These are phyloP conservation scores for Drepana arcuata DNA, from an alignment of 1,140 invertebrate species.

Conservation along the genomic window DNA sequence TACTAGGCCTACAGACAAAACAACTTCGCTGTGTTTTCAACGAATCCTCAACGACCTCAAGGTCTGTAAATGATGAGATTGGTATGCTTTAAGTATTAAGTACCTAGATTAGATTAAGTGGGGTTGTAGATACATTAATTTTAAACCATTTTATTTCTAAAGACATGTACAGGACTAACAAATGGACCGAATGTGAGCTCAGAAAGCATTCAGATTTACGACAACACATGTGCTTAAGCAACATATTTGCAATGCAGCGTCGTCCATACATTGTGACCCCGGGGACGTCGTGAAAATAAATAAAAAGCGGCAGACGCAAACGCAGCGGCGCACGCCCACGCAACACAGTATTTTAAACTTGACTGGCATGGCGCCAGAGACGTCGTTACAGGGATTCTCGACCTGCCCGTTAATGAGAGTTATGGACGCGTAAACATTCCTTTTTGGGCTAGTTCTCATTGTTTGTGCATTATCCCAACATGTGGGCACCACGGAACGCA, in stretches of 20 bases:
- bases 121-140: no score
- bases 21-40: no score
- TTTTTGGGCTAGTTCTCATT: conserved; percentile 29
- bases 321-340: conserved; percentile 18
- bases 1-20: no score
- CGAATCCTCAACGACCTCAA: no score
- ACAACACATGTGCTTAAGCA: neutral
- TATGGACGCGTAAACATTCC: conserved; percentile 47
- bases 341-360: conserved; percentile 31
- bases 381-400: conserved; percentile 13
- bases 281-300: conserved; percentile 22
- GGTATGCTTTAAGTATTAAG: no score
- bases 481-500: conserved; percentile 8
- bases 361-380: conserved; percentile 35
- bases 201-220: neutral
- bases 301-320: conserved; percentile 19
- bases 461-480: conserved; percentile 1
- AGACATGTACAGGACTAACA: neutral
- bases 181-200: neutral
- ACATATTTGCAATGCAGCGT: neutral
- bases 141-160: no score
- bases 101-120: no score
- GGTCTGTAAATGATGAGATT: no score
- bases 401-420: conserved; percentile 30
- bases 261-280: conserved; percentile 20